A percentile compares a stretch with the other conserved stretches of the same genome.
phyloP scores from a whole-genome alignment of 1,140 invertebrate genomes.

The Myzus persicae region DNA sequence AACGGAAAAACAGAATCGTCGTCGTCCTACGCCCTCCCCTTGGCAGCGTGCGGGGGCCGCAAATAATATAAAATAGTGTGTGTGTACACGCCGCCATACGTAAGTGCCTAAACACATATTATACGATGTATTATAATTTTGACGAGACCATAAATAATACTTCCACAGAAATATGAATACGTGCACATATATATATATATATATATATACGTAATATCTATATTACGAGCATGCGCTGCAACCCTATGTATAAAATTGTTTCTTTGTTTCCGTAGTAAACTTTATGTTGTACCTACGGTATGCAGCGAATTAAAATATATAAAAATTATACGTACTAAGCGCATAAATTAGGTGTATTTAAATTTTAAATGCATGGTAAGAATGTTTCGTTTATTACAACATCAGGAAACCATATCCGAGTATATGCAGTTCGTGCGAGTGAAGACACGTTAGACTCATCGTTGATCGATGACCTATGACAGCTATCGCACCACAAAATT shows the following conservation, averaged over 20 bases:
- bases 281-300: not conserved
- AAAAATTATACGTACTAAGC: not conserved
- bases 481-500: not conserved
- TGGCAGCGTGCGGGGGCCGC: not conserved
- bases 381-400: too few species aligned
- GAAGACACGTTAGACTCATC: too few species aligned
- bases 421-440: not conserved
- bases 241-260: not conserved
- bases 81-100: too few species aligned
- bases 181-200: not conserved
- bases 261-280: not conserved
- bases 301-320: not conserved
- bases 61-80: not conserved
- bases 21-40: constrained; percentile 4
- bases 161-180: not conserved
- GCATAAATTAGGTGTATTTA: not conserved
- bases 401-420: too few species aligned
- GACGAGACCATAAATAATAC: not conserved
- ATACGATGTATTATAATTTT: not conserved
- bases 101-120: not conserved
- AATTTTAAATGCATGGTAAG: not conserved
- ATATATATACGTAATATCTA: too few species aligned
- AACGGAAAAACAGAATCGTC: not conserved
- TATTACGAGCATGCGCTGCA: not conserved
- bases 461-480: not conserved